Base-by-base conservation (phyloP, 2,113 vertebrate species). In the Anolis sagrei region DNA sequence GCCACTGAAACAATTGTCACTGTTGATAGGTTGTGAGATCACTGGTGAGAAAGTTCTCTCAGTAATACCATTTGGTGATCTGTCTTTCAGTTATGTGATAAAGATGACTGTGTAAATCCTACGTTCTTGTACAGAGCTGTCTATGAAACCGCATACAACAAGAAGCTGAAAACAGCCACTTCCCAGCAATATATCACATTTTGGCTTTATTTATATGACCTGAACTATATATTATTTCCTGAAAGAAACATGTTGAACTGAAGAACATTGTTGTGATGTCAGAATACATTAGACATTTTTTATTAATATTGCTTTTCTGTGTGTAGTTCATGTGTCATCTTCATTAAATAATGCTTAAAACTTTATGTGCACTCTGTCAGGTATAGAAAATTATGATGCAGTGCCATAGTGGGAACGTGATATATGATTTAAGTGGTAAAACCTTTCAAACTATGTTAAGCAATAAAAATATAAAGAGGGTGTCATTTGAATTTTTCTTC, bases 341-440 rank as follows among this genome's bases (percentile, higher is more conserved):
- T 84, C 82, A 84, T 84, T 76, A 84, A 84, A 84, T 84, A 84
- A 64, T 76, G 74, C 74, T 76, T 84, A 84, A 66, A 84, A 66
- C 61, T 76, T 75, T 83, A 76, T 76, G 74, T 76, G 61, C n/a
- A 27, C 76, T 84, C 62, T 84, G 39, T 68, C 74, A 84, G 82
- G 19, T 66, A 49, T 36, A 84, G 61, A 76, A 84, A 84, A 84
- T 76, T 61, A 73, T 73, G 81, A 82, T 73, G 69, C 69, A 54
- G 48, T 75, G 27, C 82, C 54, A 75, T 64, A 83, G 64, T 66
- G 21, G 21, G 18, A 44, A 19, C 25, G 23, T 66, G 61, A 51
- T 72, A 32, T 76, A 84, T 51, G 61, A 84, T 51, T 68, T 84
- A 76, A 84, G 74, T 68, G 61, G 19, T 68, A 51, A 84, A 76